Conservation (phyloP, 2,797 vertebrate species). For the Diplodus puntazzo region DNA sequence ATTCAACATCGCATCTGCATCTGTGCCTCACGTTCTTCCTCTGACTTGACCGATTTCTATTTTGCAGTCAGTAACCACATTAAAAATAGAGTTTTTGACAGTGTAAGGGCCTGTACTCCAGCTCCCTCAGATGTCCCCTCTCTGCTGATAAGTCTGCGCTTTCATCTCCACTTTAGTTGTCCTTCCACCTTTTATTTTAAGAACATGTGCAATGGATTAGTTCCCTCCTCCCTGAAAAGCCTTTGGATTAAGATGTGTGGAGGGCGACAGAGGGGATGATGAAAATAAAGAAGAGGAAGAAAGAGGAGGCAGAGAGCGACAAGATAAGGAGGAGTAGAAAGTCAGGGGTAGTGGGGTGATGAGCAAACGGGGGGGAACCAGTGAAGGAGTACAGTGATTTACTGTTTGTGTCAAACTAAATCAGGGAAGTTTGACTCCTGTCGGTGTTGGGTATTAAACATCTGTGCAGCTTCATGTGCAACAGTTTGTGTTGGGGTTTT, state of each 20-base stretch:
- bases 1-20: slow-evolving; percentile 45
- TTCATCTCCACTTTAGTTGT: slow-evolving; percentile 73
- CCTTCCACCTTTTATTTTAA: slow-evolving; percentile 67
- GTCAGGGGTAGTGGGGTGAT: slow-evolving; percentile 17
- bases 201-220: slow-evolving; percentile 70
- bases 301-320: slow-evolving; percentile 4
- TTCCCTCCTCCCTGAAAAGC: slow-evolving; percentile 47
- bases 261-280: slow-evolving; percentile 40
- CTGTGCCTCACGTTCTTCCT: slow-evolving; percentile 35
- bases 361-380: slow-evolving; percentile 11
- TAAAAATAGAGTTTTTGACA: slow-evolving; percentile 70
- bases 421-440: slow-evolving; percentile 16
- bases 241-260: slow-evolving; percentile 63
- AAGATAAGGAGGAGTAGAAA: slow-evolving; percentile 10
- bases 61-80: slow-evolving; percentile 51
- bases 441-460: slow-evolving; percentile 24
- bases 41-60: slow-evolving; percentile 38
- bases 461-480: slow-evolving; percentile 32
- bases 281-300: slow-evolving; percentile 27
- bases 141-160: slow-evolving; percentile 63
- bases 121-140: slow-evolving; percentile 61
- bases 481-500: slow-evolving; percentile 36
- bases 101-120: slow-evolving; percentile 36
- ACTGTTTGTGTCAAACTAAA: background rate
- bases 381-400: background rate